Percentiles rank a stretch among this genome's conserved stretches.
These are phyloP conservation scores for Abrostola triplasia DNA, from an alignment of 2,888 invertebrate genomes.

Conservation along the genomic window DNA sequence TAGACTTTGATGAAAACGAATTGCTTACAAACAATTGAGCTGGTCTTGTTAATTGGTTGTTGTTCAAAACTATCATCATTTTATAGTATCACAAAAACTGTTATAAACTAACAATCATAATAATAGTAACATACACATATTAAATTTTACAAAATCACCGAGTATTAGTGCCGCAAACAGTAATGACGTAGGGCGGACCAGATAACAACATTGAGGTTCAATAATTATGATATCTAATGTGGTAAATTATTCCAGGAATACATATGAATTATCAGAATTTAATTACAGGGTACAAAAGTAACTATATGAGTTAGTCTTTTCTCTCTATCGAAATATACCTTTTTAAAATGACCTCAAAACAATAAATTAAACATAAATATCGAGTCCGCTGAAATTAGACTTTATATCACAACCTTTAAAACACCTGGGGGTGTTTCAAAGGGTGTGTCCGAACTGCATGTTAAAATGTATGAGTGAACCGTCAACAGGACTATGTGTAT, in stretches of 20 bases:
- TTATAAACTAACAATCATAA: too few relatives aligned
- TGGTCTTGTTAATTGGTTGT: too few relatives aligned
- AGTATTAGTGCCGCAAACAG: slow-evolving; percentile 1
- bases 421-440: not conserved
- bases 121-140: too few relatives aligned
- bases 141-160: too few relatives aligned
- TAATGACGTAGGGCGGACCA: slow-evolving; percentile 1
- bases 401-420: slow-evolving; percentile 10
- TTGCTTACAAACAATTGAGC: too few relatives aligned
- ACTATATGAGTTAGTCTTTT: not conserved
- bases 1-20: too few relatives aligned
- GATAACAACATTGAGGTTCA: slow-evolving; percentile 1
- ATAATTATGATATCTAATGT: too few relatives aligned
- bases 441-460: slow-evolving; percentile 17
- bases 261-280: not conserved
- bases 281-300: not conserved
- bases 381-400: slow-evolving; percentile 17
- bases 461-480: slow-evolving; percentile 6
- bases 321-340: slow-evolving; percentile 15
- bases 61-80: too few relatives aligned
- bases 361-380: slow-evolving; percentile 34
- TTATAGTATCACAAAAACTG: too few relatives aligned
- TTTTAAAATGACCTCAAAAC: slow-evolving; percentile 10
- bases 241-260: too few relatives aligned
- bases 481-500: slow-evolving; percentile 9